Evolutionary conservation across 2,888 invertebrate species (phyloP).

Genomic region (Phragmatobia fuliginosa): DNA sequence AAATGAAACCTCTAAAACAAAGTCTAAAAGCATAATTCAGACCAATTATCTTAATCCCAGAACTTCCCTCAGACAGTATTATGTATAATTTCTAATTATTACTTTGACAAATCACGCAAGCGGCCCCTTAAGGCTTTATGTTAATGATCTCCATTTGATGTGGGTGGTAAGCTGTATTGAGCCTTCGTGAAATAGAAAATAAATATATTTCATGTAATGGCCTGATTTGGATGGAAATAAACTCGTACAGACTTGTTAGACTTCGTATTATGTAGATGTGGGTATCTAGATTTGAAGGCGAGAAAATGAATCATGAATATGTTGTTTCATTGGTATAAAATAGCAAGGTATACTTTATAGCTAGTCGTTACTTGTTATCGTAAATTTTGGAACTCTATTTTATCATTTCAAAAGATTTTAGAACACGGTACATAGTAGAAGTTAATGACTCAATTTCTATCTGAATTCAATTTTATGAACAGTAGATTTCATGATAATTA

Average conservation of each 20-base stretch:
- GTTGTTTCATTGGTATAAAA: neutral
- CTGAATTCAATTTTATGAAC: neutral
- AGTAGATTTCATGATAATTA: neutral
- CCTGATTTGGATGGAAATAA: slow-evolving; percentile 1
- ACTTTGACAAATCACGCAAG: slow-evolving; percentile 29
- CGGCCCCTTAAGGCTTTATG: slow-evolving; percentile 17
- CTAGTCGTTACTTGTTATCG: neutral
- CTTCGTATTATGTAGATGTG: rapidly evolving
- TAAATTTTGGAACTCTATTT: neutral
- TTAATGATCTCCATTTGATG: slow-evolving; percentile 17
- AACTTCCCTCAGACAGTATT: slow-evolving; percentile 21
- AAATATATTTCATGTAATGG: neutral
- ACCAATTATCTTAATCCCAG: slow-evolving; percentile 25
- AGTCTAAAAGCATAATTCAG: slow-evolving; percentile 18
- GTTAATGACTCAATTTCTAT: too few species aligned
- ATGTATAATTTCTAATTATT: slow-evolving; percentile 25
- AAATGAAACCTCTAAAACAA: slow-evolving; percentile 12
- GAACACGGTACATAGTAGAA: neutral
- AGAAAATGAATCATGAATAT: neutral
- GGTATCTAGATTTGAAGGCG: neutral
- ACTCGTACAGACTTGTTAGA: neutral
- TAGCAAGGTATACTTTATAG: neutral
- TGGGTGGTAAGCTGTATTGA: slow-evolving; percentile 12
- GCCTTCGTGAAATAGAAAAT: neutral
- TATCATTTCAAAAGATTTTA: neutral